These are phyloP conservation scores for Eubasilissa splendida DNA, from an alignment of 2,888 invertebrate species.

Conservation along the genomic window DNA sequence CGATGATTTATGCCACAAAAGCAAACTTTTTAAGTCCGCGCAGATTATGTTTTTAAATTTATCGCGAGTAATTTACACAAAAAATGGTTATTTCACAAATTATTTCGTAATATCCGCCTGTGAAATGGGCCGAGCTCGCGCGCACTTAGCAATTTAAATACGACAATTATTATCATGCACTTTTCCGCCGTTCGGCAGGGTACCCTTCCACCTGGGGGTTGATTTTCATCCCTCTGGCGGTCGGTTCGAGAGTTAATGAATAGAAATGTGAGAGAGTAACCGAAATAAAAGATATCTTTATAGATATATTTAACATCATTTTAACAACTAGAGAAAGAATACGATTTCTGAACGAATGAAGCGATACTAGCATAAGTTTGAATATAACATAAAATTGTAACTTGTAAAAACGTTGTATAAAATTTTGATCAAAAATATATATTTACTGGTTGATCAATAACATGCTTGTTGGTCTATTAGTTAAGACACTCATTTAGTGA, in stretches of 20 bases:
- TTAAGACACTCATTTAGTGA: no score
- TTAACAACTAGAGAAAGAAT: no score
- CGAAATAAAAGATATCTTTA: no score
- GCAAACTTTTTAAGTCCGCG: slow-evolving; percentile 57
- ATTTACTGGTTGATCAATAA: no score
- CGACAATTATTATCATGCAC: slow-evolving; percentile 35
- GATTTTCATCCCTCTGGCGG: slow-evolving; percentile 20
- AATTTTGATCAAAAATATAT: no score
- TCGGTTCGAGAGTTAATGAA: slow-evolving; percentile 17
- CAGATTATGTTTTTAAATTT: slow-evolving; percentile 55
- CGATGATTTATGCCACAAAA: slow-evolving; percentile 52
- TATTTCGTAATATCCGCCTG: slow-evolving; percentile 43
- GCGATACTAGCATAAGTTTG: no score
- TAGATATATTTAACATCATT: no score
- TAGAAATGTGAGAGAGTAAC: not conserved
- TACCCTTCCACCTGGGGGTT: slow-evolving; percentile 11
- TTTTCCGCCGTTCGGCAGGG: slow-evolving; percentile 5
- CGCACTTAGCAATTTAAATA: slow-evolving; percentile 49
- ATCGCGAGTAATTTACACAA: slow-evolving; percentile 53
- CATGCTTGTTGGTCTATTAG: no score
- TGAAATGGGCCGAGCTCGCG: slow-evolving; percentile 33
- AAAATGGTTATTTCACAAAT: slow-evolving; percentile 51
- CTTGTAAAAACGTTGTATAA: no score
- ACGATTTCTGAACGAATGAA: no score
- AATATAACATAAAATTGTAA: no score